phyloP scores from a whole-genome alignment of 2,797 vertebrate species.

The Cheirogaleus major region DNA sequence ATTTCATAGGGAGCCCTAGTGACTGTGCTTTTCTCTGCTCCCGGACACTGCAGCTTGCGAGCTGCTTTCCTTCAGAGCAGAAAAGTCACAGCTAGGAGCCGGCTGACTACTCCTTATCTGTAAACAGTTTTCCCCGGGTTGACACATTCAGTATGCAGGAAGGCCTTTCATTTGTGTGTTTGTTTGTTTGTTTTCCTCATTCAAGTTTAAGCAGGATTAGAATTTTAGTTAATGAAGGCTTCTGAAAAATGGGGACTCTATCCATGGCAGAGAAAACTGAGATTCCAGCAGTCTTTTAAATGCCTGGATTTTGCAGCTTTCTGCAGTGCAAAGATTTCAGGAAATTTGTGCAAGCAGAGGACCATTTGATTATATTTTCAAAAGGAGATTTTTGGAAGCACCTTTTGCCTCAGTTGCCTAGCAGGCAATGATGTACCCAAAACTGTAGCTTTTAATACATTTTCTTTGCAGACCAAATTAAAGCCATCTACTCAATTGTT shows the following conservation, averaged over 20 bases:
- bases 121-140: background rate
- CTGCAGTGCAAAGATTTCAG: background rate
- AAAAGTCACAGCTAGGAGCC: background rate
- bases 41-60: background rate
- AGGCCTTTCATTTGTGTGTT: background rate
- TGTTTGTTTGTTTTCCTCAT: background rate
- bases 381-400: background rate
- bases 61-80: background rate
- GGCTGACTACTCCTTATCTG: background rate
- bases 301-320: background rate
- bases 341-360: background rate
- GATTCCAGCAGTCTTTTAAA: background rate
- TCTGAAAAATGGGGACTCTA: background rate
- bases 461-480: slow-evolving; percentile 31
- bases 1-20: slow-evolving; percentile 36
- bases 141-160: background rate
- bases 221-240: slow-evolving; percentile 45
- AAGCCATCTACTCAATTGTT: background rate
- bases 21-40: slow-evolving; percentile 19
- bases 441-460: background rate
- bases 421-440: background rate
- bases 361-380: background rate
- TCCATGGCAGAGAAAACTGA: background rate
- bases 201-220: slow-evolving; percentile 13
- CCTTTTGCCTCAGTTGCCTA: background rate